A percentile compares a stretch with the other conserved stretches of the same genome.
Conservation (phyloP, 2,797 vertebrate genomes). For the Sarcoramphus papa region DNA sequence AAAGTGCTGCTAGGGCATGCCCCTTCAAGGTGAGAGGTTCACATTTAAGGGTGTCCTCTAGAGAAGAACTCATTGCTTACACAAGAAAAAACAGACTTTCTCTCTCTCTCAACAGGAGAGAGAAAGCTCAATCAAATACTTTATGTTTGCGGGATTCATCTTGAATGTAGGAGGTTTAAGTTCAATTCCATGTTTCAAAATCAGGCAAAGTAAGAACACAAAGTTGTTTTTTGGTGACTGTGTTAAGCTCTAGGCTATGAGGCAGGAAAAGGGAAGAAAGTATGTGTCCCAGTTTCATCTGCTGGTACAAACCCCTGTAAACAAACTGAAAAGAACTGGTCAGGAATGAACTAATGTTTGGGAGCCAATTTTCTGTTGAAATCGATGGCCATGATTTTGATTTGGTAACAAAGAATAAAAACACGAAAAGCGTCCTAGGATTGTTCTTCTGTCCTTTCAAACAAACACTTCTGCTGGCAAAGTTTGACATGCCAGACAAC, state of each 20-base stretch:
- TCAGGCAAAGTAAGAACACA: neutral
- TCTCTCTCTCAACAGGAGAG: neutral
- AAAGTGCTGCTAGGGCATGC: neutral
- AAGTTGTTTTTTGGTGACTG: neutral
- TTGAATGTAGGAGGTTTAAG: neutral
- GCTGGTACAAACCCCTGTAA: neutral
- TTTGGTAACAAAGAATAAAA: neutral
- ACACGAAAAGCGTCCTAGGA: neutral
- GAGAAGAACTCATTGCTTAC: neutral
- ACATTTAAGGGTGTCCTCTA: neutral
- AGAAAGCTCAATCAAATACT: neutral
- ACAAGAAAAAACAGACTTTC: neutral
- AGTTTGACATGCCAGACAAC: neutral
- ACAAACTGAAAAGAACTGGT: neutral
- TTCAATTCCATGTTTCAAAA: neutral
- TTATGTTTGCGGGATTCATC: neutral
- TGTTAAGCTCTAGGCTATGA: neutral
- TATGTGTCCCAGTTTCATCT: neutral
- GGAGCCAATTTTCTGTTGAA: neutral
- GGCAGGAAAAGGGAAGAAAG: neutral
- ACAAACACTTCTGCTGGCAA: neutral
- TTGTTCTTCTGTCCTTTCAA: neutral
- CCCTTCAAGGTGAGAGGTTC: neutral
- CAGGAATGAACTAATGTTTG: neutral
- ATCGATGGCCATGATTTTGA: neutral